These are phyloP conservation scores for Geodia barretti DNA, from an alignment of 37 sponge, comb jelly and placozoan genomes.

Conservation along the genomic window DNA sequence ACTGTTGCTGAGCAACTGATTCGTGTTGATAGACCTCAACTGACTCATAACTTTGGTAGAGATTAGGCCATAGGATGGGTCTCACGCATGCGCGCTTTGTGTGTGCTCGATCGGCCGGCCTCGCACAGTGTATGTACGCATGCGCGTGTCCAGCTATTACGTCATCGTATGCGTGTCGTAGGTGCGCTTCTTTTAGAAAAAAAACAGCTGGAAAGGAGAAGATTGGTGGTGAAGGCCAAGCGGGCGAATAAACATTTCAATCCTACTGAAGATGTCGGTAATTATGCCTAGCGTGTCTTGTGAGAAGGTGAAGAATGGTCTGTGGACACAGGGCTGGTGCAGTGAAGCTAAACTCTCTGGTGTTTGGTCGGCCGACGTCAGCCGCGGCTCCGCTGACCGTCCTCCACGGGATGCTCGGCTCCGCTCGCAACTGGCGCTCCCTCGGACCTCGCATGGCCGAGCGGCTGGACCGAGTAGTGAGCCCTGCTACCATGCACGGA, in stretches of 20 bases:
- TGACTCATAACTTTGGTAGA: slow-evolving; percentile 38
- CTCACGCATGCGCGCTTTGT: neutral
- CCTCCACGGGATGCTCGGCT: slow-evolving; percentile 87
- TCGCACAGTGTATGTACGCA: too few relatives aligned
- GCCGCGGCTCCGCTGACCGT: slow-evolving; percentile 55
- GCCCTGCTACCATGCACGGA: too few relatives aligned
- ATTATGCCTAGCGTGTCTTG: neutral
- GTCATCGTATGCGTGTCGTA: too few relatives aligned
- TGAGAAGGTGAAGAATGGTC: neutral
- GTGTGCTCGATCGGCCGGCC: too few relatives aligned
- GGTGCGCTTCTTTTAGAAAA: too few relatives aligned
- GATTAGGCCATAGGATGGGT: neutral
- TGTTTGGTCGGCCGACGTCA: slow-evolving; percentile 3
- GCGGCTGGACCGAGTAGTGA: neutral
- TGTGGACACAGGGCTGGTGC: slow-evolving; percentile 30
- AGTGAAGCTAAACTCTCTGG: slow-evolving; percentile 30
- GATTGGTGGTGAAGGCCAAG: too few relatives aligned
- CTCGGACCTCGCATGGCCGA: slow-evolving; percentile 16
- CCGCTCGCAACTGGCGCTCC: slow-evolving; percentile 77
- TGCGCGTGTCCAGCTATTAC: too few relatives aligned
- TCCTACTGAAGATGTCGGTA: neutral
- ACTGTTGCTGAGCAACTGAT: slow-evolving; percentile 72
- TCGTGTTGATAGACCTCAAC: slow-evolving; percentile 78
- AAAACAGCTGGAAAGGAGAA: too few relatives aligned
- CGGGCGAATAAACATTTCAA: too few relatives aligned